phyloP scores from a whole-genome alignment of 2,888 invertebrate species.

The Philopedon plagiatum region DNA sequence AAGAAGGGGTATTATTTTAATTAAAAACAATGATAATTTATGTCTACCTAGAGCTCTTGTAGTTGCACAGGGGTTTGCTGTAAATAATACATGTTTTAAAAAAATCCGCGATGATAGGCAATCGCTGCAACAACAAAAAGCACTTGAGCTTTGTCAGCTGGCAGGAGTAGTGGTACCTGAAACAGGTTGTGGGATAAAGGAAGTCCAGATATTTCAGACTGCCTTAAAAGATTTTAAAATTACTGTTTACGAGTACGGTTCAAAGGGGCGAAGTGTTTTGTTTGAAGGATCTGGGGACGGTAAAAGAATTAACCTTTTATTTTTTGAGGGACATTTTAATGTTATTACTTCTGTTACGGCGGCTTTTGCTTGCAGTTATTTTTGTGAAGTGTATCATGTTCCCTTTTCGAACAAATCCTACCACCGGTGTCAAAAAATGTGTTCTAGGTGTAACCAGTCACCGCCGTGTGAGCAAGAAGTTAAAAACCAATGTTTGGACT shows the following conservation, averaged over 20 bases:
- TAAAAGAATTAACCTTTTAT: not conserved
- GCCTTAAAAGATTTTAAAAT: slow-evolving; percentile 2
- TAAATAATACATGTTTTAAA: not conserved
- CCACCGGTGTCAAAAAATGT: not conserved
- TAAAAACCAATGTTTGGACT: not conserved
- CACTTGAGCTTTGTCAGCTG: not conserved
- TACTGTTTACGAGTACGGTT: not conserved
- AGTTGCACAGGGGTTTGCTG: no score
- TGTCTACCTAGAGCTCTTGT: no score
- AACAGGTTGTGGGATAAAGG: not conserved
- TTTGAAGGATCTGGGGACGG: not conserved
- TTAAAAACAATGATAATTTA: no score
- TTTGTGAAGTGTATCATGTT: slow-evolving; percentile 3
- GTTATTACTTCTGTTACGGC: not conserved
- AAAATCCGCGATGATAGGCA: no score
- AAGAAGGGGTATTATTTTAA: no score
- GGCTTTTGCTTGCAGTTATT: not conserved
- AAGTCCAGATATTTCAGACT: not conserved
- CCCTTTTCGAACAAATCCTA: not conserved
- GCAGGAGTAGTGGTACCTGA: not conserved
- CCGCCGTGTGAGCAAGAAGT: not conserved
- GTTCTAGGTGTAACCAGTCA: not conserved
- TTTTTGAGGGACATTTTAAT: not conserved
- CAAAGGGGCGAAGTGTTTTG: not conserved
- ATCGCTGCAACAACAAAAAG: no score